Conservation (phyloP, 2,797 vertebrate species). For the Sebastes miniatus region DNA sequence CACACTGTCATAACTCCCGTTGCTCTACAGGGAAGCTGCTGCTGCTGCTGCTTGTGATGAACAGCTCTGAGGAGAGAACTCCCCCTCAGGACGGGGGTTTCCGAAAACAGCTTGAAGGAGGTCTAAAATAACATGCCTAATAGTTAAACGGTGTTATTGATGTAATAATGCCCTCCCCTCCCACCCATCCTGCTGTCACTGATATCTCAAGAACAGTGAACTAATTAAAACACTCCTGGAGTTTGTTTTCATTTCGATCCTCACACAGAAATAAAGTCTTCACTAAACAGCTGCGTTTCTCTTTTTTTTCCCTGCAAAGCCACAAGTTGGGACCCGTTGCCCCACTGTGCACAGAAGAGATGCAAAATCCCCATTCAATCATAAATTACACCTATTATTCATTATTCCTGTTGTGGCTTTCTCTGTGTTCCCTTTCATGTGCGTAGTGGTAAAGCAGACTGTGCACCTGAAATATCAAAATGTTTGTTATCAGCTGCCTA, state of each 20-base stretch:
- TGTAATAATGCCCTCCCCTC: slow-evolving; percentile 66
- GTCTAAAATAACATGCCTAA: slow-evolving; percentile 75
- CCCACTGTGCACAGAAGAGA: slow-evolving; percentile 57
- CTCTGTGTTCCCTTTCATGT: slow-evolving; percentile 50
- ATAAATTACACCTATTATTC: slow-evolving; percentile 71
- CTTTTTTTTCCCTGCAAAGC: background rate
- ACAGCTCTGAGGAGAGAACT: slow-evolving; percentile 63
- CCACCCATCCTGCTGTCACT: slow-evolving; percentile 67
- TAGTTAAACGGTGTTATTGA: slow-evolving; percentile 75
- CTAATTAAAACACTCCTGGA: slow-evolving; percentile 79
- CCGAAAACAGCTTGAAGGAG: slow-evolving; percentile 68
- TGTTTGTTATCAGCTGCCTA: slow-evolving; percentile 19
- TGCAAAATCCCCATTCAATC: slow-evolving; percentile 72
- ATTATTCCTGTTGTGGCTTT: slow-evolving; percentile 61
- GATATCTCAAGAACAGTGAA: slow-evolving; percentile 77
- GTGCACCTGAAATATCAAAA: slow-evolving; percentile 52
- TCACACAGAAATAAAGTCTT: slow-evolving; percentile 69
- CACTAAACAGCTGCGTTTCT: slow-evolving; percentile 56
- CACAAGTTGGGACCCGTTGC: slow-evolving; percentile 67
- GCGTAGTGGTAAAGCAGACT: slow-evolving; percentile 40
- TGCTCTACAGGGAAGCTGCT: slow-evolving; percentile 50
- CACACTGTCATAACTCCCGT: slow-evolving; percentile 55
- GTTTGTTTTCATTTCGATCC: slow-evolving; percentile 75
- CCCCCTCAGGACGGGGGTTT: slow-evolving; percentile 72
- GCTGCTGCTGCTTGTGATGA: slow-evolving; percentile 47